Conservation (phyloP, 2,113 vertebrate species). For the Carettochelys insculpta region DNA sequence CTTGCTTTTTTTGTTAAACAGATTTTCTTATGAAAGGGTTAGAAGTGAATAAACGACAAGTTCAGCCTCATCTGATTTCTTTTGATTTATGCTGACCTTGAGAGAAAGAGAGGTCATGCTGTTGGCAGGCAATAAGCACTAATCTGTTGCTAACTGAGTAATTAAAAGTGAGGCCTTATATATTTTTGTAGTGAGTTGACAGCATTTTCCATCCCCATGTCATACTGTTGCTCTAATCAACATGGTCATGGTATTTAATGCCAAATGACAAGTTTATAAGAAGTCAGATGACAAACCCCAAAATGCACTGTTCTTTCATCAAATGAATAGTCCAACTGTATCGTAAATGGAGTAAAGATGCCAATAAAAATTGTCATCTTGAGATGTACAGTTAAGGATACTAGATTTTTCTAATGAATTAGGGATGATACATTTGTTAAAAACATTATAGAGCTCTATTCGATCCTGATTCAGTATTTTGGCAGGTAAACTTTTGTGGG, state of each 20-base stretch:
- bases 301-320: conserved; percentile 51
- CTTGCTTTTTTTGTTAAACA: conserved; percentile 49
- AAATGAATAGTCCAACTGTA: conserved; percentile 61
- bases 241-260: conserved; percentile 81
- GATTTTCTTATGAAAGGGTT: conserved; percentile 63
- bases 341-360: conserved; percentile 19
- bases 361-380: conserved; percentile 1
- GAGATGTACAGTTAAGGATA: conserved; percentile 25
- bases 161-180: conserved; percentile 89
- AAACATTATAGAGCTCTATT: conserved; percentile 30
- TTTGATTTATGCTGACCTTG: conserved; percentile 76
- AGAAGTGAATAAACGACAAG: conserved; percentile 57
- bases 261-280: conserved; percentile 82
- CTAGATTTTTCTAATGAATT: conserved; percentile 40
- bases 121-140: conserved; percentile 78
- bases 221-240: conserved; percentile 78
- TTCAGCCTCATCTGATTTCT: conserved; percentile 75
- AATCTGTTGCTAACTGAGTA: conserved; percentile 82
- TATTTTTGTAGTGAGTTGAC: conserved; percentile 87
- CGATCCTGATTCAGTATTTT: background rate
- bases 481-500: background rate
- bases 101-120: conserved; percentile 61
- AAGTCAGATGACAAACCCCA: conserved; percentile 77
- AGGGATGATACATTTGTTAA: conserved; percentile 10
- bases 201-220: conserved; percentile 79